Evolutionary conservation across 2,113 vertebrate species (phyloP), one percentile per base, ranked within the genome.

Genomic region (Illadopsis cleaveri): DNA sequence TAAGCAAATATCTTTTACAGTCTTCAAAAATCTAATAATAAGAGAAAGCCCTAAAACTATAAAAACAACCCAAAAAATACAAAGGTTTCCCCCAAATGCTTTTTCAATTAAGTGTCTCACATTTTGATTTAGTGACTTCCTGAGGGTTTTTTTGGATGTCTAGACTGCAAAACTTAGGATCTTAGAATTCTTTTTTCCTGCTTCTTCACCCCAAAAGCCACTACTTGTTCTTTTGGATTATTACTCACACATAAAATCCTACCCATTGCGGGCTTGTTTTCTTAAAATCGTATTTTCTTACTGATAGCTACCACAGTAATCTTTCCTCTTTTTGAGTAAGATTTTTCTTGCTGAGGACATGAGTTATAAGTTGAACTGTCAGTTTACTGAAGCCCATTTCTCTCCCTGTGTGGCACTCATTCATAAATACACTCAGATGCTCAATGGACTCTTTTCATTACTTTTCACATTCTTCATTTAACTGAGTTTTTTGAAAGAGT

Each of bases 51-150:
- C 17, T 6, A 28, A 62, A 62, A 21, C 30, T 20, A 66, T 66
- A 15, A 53, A 37, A 45, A 20, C 7, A 28, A 45, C 30, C 4
- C 0, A 27, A 33, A 75, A 62, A 10, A 5, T 10, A 0, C 20
- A 66, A 20, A 45, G 0, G 1, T 27, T 50, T 84, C 6, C 8
- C 7, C 1, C 5, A 82, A 37, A 27, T 27, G 0, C 11, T 87
- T 77, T 89, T 31, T 25, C 15, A 44, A 2, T 38, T 40, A 42
- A 33, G 5, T 31, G 12, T 10, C 15, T 66, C 28, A 37, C 2
- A 21, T 7, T 54, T 73, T 54, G 11, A 33, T 70, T 75, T 51
- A 69, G 8, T 65, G 30, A n/a, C 5, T 71, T 77, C 4, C 30
- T 0, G 0, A 60, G 4, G 3, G 5, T 19, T 88, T 91, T 37